Base-by-base conservation (phyloP, 2,888 invertebrate species). In the Norana najaformis region DNA sequence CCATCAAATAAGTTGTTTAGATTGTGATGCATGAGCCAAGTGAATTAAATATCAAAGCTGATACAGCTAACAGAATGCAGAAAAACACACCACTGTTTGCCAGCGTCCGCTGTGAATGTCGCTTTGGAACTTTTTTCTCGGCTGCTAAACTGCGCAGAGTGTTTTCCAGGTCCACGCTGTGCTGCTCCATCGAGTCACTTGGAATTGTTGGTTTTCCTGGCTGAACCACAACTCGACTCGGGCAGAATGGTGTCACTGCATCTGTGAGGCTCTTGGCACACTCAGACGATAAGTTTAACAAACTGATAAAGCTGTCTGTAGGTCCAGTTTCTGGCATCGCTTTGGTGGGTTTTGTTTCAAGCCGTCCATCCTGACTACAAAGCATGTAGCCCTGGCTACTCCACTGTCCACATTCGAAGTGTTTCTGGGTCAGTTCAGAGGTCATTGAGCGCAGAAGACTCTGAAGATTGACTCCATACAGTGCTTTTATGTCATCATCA, bases 371-470 rank as follows among this genome's bases (percentile, higher is more conserved):
- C 36, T 36, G 85, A 85, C 85, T 85, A 23, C 18, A 23, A 20
- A 36, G 16, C 85, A 85, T 36, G 85, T 85, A 85, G 36, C 85
- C 85, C 20, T 85, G 85, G 85, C 37, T 85, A 35, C 37, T 85
- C 85, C 85, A 85, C 85, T 85, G 85, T 23, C 36, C 37, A 23
- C 85, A 85, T 20, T 85, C 85, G 16, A 85, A 85, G n/a, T 14
- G 35, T 13, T 85, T 85, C 20, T 4, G 11, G 37, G 85, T 16
- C 37, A 85, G 37, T 85, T 85, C 85, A 35, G 37, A 35, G 37
- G 85, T 37, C 85, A 85, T 85, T 36, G 85, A 85, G 34, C 85
- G 37, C 23, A 85, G 18, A 23, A 85, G 85, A 23, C 36, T 37
- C 37, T 85, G 85, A 35, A 85, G 85, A 18, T 35, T 6, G 85